Base-by-base conservation (phyloP, 2,888 invertebrate species). In the Thera britannica region DNA sequence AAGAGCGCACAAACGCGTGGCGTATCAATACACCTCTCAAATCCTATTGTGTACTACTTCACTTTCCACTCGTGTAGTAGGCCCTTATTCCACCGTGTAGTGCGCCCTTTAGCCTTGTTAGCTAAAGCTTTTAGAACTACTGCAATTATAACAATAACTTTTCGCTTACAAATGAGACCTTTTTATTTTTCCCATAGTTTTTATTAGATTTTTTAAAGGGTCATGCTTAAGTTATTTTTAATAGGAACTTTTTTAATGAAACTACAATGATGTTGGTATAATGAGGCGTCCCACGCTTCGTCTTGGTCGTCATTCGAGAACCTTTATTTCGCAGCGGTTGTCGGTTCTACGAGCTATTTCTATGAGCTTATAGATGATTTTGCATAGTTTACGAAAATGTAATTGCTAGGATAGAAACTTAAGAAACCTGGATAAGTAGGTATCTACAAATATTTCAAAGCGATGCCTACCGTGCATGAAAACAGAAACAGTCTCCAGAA, bases 21-120 rank as follows among this genome's bases (percentile, higher is more conserved):
- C 76, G 65, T 72, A 73, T 72, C 72, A 73, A 74, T 76, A 76
- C 72, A 69, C 71, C 72, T 64, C 75, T 75, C 72, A 65, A 70
- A 62, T 51, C 51, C 64, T 66, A 67, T 69, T 72, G 71, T 70
- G 64, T 38, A 54, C 57, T 65, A 68, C 74, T 73, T 76, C 74
- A 69, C 70, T 67, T 71, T 64, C 9, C 58, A 54, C 64, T 46
- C 41, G 58, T 65, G 69, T 65, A 60, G 41, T 23, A 63, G 64
- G 60, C 58, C 64, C 68, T 65, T 65, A 60, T 12, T 51, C 54
- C 12, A 23, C 57, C 48, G 67, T 57, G 66, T 59, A 69, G 62
- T 55, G 48, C 36, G 51, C 59, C 65, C 58, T 65, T 65, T 66
- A 66, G 62, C 67, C 65, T 74, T 71, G 72, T 68, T 70, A 69